Evolutionary conservation across 2,888 invertebrate species (phyloP).

Genomic region (Leptarthrus brevirostris): DNA sequence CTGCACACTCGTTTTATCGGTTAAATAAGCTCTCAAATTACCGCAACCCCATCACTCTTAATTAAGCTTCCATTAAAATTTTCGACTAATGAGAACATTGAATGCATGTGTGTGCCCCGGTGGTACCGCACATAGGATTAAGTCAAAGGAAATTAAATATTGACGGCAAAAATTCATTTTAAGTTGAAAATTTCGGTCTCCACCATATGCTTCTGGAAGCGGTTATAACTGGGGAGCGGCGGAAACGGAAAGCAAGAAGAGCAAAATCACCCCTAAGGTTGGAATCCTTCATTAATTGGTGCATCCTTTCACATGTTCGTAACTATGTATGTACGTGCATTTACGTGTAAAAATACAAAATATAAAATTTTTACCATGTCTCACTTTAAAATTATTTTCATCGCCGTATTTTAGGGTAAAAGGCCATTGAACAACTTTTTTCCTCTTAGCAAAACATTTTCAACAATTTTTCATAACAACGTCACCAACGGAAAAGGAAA

Average conservation of each 20-base stretch:
- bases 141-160: slow-evolving; percentile 5
- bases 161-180: slow-evolving; percentile 24
- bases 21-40: slow-evolving; percentile 13
- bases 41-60: slow-evolving; percentile 18
- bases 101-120: neutral
- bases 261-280: neutral
- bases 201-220: neutral
- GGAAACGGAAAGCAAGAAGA: too few relatives aligned
- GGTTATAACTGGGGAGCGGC: too few relatives aligned
- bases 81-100: slow-evolving; percentile 2
- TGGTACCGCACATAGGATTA: neutral
- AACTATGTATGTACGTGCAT: slow-evolving; percentile 40
- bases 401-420: slow-evolving; percentile 30
- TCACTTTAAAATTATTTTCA: slow-evolving; percentile 45
- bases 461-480: slow-evolving; percentile 44
- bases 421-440: slow-evolving; percentile 47
- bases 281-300: slow-evolving; percentile 23
- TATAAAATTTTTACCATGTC: slow-evolving; percentile 42
- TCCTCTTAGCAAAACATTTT: slow-evolving; percentile 46
- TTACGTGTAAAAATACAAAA: slow-evolving; percentile 45
- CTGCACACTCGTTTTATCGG: neutral
- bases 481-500: slow-evolving; percentile 33
- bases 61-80: slow-evolving; percentile 38
- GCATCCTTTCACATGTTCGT: slow-evolving; percentile 26
- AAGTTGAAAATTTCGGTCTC: neutral